A percentile compares a stretch with the other conserved stretches of the same genome.
These are phyloP conservation scores for Coregonus clupeaformis DNA, from an alignment of 2,113 vertebrate species.

Conservation along the genomic window DNA sequence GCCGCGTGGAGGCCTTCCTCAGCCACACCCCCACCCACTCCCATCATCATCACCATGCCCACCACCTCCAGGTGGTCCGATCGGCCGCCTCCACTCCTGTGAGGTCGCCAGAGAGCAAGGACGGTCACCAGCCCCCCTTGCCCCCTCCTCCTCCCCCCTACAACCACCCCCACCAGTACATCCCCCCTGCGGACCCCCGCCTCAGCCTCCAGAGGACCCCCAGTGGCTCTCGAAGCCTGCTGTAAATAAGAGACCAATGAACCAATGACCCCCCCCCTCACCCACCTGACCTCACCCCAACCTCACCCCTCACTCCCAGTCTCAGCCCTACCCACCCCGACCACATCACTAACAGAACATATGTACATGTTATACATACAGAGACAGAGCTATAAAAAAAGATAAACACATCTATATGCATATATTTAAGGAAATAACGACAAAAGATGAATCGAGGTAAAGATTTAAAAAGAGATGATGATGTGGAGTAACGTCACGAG, in stretches of 20 bases:
- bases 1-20: slow-evolving; percentile 85
- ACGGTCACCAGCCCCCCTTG: slow-evolving; percentile 86
- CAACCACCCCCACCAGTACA: slow-evolving; percentile 94
- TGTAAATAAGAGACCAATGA: slow-evolving; percentile 71
- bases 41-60: slow-evolving; percentile 78
- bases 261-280: not conserved
- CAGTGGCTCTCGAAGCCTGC: slow-evolving; percentile 89
- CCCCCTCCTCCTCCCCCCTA: slow-evolving; percentile 94
- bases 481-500: slow-evolving; percentile 31
- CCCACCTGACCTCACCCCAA: not conserved
- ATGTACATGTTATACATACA: slow-evolving; percentile 75
- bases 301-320: not conserved
- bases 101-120: slow-evolving; percentile 68
- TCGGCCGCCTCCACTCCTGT: slow-evolving; percentile 84
- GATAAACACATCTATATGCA: slow-evolving; percentile 64
- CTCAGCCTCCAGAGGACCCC: slow-evolving; percentile 89
- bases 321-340: not conserved
- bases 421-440: slow-evolving; percentile 68
- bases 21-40: slow-evolving; percentile 89
- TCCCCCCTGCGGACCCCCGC: slow-evolving; percentile 85
- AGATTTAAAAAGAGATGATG: slow-evolving; percentile 49
- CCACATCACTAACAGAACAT: slow-evolving; percentile 50
- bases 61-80: slow-evolving; percentile 81
- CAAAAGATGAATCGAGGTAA: slow-evolving; percentile 9
- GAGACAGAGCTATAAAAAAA: slow-evolving; percentile 64